A percentile compares a stretch with the other conserved stretches of the same genome.
Evolutionary conservation across 2,113 vertebrate genomes (phyloP).

Genomic region (Trematocara marginatum): DNA sequence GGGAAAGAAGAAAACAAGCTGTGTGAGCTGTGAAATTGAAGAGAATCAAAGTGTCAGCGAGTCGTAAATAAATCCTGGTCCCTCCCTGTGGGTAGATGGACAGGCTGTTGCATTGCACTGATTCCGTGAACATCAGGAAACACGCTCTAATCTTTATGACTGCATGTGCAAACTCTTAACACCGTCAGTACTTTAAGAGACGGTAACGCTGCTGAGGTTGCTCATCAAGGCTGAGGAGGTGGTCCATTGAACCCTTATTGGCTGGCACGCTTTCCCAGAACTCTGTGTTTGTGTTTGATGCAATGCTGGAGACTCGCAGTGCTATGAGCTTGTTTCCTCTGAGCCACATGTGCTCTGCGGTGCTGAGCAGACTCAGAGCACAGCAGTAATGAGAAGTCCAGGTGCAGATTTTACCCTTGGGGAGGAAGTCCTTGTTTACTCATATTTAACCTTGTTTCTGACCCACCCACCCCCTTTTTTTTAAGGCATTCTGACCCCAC

Average conservation of each 20-base stretch:
- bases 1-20: constrained; percentile 20
- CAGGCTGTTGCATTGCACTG: background rate
- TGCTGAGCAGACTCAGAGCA: constrained; percentile 21
- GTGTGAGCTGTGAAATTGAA: constrained; percentile 36
- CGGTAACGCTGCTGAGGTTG: background rate
- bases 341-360: constrained; percentile 44
- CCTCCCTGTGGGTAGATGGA: constrained; percentile 2
- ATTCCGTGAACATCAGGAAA: background rate
- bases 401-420: constrained; percentile 54
- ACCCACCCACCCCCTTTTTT: background rate
- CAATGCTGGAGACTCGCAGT: constrained; percentile 21
- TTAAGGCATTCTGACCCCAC: background rate
- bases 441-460: constrained; percentile 41
- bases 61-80: constrained; percentile 17
- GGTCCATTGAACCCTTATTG: constrained; percentile 1
- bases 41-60: constrained; percentile 33
- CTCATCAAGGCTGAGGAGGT: background rate
- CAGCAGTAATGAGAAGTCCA: constrained; percentile 59
- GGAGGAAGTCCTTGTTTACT: constrained; percentile 66
- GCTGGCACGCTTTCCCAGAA: background rate
- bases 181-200: background rate
- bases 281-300: constrained; percentile 1
- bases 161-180: background rate
- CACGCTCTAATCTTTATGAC: background rate
- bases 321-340: constrained; percentile 56